Conservation (phyloP, 2,888 invertebrate species). For the Parnassius apollo region DNA sequence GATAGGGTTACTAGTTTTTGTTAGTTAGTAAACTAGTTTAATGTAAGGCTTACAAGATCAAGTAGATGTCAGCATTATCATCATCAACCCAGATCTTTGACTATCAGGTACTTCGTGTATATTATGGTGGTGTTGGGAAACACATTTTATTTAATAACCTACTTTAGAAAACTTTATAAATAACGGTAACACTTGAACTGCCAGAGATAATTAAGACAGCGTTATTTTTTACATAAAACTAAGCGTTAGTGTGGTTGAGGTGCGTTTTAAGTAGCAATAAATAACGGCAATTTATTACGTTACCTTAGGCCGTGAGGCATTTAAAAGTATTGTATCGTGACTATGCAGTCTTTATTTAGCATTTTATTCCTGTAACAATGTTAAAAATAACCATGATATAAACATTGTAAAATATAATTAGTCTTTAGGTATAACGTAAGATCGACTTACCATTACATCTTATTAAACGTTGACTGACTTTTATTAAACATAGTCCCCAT, state of each 20-base stretch:
- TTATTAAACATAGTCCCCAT: too few relatives aligned
- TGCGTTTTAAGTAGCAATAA: slow-evolving; percentile 25
- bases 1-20: too few relatives aligned
- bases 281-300: slow-evolving; percentile 21
- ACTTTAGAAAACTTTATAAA: not conserved
- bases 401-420: too few relatives aligned
- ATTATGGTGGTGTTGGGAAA: too few relatives aligned
- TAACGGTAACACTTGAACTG: slow-evolving; percentile 4
- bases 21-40: too few relatives aligned
- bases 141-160: not conserved
- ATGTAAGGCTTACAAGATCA: too few relatives aligned
- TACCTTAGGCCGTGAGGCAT: slow-evolving; percentile 10
- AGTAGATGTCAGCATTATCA: too few relatives aligned
- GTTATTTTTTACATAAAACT: slow-evolving; percentile 22
- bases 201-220: slow-evolving; percentile 19
- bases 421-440: too few relatives aligned
- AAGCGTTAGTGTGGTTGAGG: slow-evolving; percentile 11
- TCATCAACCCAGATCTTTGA: too few relatives aligned
- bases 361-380: not conserved
- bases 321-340: slow-evolving; percentile 16
- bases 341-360: slow-evolving; percentile 10
- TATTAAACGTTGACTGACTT: too few relatives aligned
- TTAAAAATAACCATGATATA: not conserved
- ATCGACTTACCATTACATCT: too few relatives aligned
- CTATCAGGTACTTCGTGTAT: too few relatives aligned